A percentile compares a stretch with the other conserved stretches of the same genome.
These are phyloP conservation scores for Dolichomitus sp. DNA, from an alignment of 2,888 invertebrate species.

Conservation along the genomic window DNA sequence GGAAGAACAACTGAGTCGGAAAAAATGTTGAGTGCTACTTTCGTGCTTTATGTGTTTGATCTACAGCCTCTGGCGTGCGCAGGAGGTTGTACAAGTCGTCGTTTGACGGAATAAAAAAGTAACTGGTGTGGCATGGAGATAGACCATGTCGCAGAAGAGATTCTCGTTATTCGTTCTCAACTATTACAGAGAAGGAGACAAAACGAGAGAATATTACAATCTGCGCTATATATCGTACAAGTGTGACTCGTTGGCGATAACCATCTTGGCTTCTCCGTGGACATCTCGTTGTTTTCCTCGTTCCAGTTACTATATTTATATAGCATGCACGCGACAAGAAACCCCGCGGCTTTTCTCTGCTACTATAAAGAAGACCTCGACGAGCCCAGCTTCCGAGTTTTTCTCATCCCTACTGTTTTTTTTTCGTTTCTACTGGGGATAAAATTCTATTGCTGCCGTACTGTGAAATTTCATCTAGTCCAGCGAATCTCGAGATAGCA, in stretches of 20 bases:
- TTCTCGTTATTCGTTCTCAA: constrained; percentile 53
- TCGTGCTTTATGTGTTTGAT: constrained; percentile 57
- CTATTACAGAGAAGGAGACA: not conserved
- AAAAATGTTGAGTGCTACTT: constrained; percentile 48
- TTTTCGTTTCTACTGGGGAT: constrained; percentile 52
- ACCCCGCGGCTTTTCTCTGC: constrained; percentile 40
- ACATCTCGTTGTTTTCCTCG: constrained; percentile 53
- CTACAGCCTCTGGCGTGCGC: constrained; percentile 28
- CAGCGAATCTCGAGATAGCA: not conserved
- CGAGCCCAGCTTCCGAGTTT: constrained; percentile 59
- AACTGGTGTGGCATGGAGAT: constrained; percentile 53
- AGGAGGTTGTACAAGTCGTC: constrained; percentile 26
- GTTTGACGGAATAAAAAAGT: constrained; percentile 56
- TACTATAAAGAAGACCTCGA: constrained; percentile 44
- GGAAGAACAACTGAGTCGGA: constrained; percentile 29
- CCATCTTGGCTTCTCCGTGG: constrained; percentile 52
- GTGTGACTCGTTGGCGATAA: constrained; percentile 58
- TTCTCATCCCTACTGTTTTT: constrained; percentile 47
- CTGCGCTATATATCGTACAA: constrained; percentile 34
- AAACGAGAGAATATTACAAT: constrained; percentile 57
- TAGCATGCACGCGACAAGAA: constrained; percentile 66
- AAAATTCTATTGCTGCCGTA: constrained; percentile 15
- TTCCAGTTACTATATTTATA: constrained; percentile 44
- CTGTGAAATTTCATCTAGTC: constrained; percentile 16
- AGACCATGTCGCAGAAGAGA: constrained; percentile 35